These are phyloP conservation scores for Zelostemma sp. DNA, from an alignment of 1,140 invertebrate genomes.

Conservation along the genomic window DNA sequence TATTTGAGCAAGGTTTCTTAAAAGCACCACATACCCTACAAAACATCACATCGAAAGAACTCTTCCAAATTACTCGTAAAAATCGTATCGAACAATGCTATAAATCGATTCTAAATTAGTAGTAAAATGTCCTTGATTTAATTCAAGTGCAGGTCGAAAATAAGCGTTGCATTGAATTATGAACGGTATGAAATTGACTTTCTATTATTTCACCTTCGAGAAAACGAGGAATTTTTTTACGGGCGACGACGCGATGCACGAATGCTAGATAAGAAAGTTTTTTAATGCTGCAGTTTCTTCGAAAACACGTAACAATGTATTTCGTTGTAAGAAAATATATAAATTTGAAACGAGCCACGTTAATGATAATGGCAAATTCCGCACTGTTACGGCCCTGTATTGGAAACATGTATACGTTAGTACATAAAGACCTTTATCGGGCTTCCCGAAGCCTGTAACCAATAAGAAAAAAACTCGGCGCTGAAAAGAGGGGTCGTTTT, in stretches of 20 bases:
- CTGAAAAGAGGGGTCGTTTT: slow-evolving; percentile 39
- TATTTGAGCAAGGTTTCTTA: slow-evolving; percentile 37
- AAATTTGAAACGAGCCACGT: slow-evolving; percentile 8
- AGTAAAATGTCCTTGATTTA: too few relatives aligned
- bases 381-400: slow-evolving; percentile 34
- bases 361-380: slow-evolving; percentile 21
- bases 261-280: not conserved
- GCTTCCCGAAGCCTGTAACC: slow-evolving; percentile 57
- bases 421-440: slow-evolving; percentile 50
- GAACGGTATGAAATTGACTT: too few relatives aligned
- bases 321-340: not conserved
- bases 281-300: not conserved
- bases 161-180: too few relatives aligned
- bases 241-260: too few relatives aligned
- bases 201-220: too few relatives aligned
- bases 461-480: slow-evolving; percentile 43
- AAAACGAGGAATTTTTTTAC: too few relatives aligned
- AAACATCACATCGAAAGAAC: too few relatives aligned
- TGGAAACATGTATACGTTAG: slow-evolving; percentile 43
- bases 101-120: too few relatives aligned
- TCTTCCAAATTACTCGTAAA: too few relatives aligned
- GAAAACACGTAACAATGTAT: not conserved
- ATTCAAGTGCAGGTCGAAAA: too few relatives aligned
- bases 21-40: slow-evolving; percentile 4
- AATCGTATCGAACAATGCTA: too few relatives aligned